phyloP scores from a whole-genome alignment of 2,797 vertebrate species.

The Lagodon rhomboides region DNA sequence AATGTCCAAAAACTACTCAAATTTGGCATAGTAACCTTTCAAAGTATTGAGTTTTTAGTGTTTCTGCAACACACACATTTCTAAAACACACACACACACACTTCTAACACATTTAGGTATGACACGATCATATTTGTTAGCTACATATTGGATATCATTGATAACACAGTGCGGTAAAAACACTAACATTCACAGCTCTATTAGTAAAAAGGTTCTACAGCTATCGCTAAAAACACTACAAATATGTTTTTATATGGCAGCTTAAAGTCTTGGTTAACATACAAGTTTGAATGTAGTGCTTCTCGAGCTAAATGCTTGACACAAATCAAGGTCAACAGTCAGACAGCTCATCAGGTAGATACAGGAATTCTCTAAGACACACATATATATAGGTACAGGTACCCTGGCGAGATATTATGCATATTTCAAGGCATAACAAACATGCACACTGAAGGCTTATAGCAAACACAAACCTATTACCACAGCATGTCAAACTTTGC shows the following conservation, averaged over 20 bases:
- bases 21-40: background rate
- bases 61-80: conserved; percentile 40
- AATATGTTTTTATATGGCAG: conserved; percentile 19
- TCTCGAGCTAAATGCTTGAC: conserved; percentile 16
- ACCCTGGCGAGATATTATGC: conserved; percentile 7
- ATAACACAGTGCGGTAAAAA: conserved; percentile 47
- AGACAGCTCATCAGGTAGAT: conserved; percentile 33
- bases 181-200: conserved; percentile 28
- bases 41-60: background rate
- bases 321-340: conserved; percentile 21
- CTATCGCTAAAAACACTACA: conserved; percentile 25
- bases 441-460: conserved; percentile 17
- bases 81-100: conserved; percentile 14
- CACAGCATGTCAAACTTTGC: conserved; percentile 39
- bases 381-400: conserved; percentile 18
- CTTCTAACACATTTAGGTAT: conserved; percentile 11
- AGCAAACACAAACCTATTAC: background rate
- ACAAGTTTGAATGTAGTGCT: conserved; percentile 22
- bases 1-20: conserved; percentile 9
- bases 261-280: background rate
- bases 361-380: conserved; percentile 13
- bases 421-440: conserved; percentile 27
- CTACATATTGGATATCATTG: conserved; percentile 40
- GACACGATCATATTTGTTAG: conserved; percentile 39
- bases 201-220: conserved; percentile 26